Conservation (phyloP, 2,888 invertebrate genomes). For the Eristalis tenax region DNA sequence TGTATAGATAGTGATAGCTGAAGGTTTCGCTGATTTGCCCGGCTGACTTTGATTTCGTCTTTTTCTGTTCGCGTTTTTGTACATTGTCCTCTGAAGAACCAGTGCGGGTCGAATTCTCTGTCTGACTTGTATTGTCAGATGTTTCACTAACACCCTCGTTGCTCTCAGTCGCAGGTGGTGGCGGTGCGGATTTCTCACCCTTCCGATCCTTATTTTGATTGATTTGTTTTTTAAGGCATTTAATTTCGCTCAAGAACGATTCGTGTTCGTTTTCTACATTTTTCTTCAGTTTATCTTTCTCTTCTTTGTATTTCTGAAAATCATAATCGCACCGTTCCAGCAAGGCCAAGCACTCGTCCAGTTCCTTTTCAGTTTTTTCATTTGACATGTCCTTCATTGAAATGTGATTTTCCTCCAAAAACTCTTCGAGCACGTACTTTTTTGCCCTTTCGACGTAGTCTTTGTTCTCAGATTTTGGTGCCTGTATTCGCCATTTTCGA, state of each 20-base stretch:
- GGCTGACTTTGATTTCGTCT: conserved; percentile 13
- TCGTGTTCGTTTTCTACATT: conserved; percentile 76
- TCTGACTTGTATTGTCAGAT: neutral
- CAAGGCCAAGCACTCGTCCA: conserved; percentile 77
- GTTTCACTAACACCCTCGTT: neutral
- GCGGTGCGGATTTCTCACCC: neutral
- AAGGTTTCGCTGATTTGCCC: conserved; percentile 2
- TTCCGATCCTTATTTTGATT: conserved; percentile 73
- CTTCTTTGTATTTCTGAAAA: conserved; percentile 79
- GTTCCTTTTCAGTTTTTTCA: conserved; percentile 78
- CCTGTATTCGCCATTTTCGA: conserved; percentile 78
- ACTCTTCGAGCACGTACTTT: conserved; percentile 83
- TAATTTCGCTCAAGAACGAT: conserved; percentile 79
- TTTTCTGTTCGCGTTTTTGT: conserved; percentile 31
- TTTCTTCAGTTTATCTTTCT: conserved; percentile 76
- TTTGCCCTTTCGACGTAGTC: conserved; percentile 81
- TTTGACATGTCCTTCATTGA: conserved; percentile 79
- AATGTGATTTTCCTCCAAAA: conserved; percentile 80
- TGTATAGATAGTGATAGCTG: conserved; percentile 83
- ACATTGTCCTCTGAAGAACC: neutral
- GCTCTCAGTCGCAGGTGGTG: neutral
- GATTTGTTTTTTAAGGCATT: conserved; percentile 79
- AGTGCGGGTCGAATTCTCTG: neutral
- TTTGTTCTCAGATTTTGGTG: conserved; percentile 73
- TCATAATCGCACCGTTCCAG: conserved; percentile 78